A percentile compares a stretch with the other conserved stretches of the same genome.
phyloP scores from a whole-genome alignment of 1,140 invertebrate species.

The Pygmarrhopalites habei region DNA sequence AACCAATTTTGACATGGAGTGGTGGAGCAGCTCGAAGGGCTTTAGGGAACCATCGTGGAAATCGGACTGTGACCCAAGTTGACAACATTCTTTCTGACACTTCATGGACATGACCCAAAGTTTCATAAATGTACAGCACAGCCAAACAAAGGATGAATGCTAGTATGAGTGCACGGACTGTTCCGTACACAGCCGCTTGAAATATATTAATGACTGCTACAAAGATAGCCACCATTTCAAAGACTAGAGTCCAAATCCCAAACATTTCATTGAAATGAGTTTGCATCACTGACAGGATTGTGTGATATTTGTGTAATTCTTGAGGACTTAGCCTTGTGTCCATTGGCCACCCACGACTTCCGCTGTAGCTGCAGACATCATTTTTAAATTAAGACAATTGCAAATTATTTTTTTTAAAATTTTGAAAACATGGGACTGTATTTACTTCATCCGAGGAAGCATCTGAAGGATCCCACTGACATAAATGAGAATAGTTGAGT shows the following conservation, averaged over 20 bases:
- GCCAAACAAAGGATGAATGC: neutral
- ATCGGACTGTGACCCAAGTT: neutral
- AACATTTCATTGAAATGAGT: neutral
- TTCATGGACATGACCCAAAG: neutral
- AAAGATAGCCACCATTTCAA: neutral
- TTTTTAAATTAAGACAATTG: neutral
- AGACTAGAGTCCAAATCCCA: neutral
- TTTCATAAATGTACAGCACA: neutral
- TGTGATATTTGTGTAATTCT: neutral
- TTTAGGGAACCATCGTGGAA: neutral
- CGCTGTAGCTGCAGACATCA: neutral
- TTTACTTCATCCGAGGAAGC: too few species aligned
- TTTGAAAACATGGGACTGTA: neutral
- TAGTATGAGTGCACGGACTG: neutral
- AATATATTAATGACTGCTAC: neutral
- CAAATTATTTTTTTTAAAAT: neutral
- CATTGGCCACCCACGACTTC: too few species aligned
- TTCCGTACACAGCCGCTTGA: neutral
- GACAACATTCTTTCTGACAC: neutral
- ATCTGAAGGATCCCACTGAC: too few species aligned
- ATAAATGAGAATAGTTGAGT: too few species aligned
- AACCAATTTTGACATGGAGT: too few species aligned
- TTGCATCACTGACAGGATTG: neutral
- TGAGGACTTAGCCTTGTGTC: neutral
- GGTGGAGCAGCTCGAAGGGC: neutral